Percentiles rank a stretch among this genome's conserved stretches.
Conservation (phyloP, 35 echinoderm and acorn worm genomes). For the Eucidaris tribuloides region DNA sequence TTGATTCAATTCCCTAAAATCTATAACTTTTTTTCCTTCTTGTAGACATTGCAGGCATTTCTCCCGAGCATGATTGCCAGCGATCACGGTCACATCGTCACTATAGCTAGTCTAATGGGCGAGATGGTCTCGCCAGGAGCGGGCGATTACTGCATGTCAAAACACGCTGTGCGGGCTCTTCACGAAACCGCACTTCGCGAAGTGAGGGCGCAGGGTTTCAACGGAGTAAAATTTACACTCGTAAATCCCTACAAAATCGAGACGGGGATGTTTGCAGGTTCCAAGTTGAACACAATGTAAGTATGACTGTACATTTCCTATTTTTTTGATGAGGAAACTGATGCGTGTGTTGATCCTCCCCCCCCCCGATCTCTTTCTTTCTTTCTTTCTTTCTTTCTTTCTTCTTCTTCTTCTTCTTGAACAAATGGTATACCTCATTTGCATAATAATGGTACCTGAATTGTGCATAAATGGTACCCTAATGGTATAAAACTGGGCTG, state of each 20-base stretch:
- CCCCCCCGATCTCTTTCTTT: too few species aligned
- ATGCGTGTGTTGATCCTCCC: background rate
- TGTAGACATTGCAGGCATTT: constrained; percentile 68
- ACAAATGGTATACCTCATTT: too few species aligned
- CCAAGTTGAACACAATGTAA: constrained; percentile 46
- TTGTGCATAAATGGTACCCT: background rate
- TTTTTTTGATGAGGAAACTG: background rate
- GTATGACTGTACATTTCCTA: background rate
- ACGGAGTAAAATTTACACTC: constrained; percentile 53
- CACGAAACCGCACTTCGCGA: constrained; percentile 48
- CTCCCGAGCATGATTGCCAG: constrained; percentile 65
- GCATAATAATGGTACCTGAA: background rate
- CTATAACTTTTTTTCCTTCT: background rate
- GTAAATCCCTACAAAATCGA: constrained; percentile 57
- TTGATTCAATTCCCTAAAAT: background rate
- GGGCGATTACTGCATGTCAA: constrained; percentile 78
- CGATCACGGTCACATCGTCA: constrained; percentile 79
- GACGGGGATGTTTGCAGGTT: constrained; percentile 77
- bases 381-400: background rate
- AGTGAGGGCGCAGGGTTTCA: background rate
- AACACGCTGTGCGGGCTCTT: constrained; percentile 54
- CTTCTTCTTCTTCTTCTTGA: background rate
- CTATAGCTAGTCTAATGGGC: constrained; percentile 64
- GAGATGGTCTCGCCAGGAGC: constrained; percentile 22
- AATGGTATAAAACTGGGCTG: too few species aligned